A percentile compares a stretch with the other conserved stretches of the same genome.
Conservation (phyloP, 37 sponge, comb jelly and placozoan species). For the Oopsacas minuta region DNA sequence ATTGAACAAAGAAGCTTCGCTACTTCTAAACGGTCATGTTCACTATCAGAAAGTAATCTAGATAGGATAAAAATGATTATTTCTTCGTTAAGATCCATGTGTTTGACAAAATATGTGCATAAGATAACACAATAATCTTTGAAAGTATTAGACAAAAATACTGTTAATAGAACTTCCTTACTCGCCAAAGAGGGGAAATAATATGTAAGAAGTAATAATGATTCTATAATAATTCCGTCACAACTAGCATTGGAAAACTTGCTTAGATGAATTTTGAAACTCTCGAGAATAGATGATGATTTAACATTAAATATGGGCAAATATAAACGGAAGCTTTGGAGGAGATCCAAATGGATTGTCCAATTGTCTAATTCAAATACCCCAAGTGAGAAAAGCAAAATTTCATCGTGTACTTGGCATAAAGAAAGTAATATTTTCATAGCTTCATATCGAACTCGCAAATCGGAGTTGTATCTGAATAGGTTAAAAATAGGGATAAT, state of each 20-base stretch:
- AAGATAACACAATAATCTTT: not conserved
- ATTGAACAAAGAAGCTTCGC: not conserved
- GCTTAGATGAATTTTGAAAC: not conserved
- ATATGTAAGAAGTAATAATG: not conserved
- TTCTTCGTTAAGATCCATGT: not conserved
- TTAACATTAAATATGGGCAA: not conserved
- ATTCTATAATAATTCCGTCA: not conserved
- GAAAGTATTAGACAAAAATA: not conserved
- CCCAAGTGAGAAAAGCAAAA: not conserved
- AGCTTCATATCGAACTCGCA: not conserved
- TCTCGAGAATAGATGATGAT: not conserved
- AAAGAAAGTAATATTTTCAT: not conserved
- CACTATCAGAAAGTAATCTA: not conserved
- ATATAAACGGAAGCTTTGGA: not conserved
- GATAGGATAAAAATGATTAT: not conserved
- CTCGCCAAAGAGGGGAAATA: not conserved
- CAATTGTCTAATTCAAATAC: not conserved
- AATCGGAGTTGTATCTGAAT: no score
- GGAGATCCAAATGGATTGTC: not conserved
- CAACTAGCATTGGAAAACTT: not conserved
- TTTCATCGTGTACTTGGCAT: not conserved
- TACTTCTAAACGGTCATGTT: not conserved
- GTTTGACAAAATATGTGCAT: not conserved
- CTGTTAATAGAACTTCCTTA: not conserved
- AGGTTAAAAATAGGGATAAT: no score